Evolutionary conservation across 2,113 vertebrate species (phyloP).

Genomic region (Cavia porcellus): DNA sequence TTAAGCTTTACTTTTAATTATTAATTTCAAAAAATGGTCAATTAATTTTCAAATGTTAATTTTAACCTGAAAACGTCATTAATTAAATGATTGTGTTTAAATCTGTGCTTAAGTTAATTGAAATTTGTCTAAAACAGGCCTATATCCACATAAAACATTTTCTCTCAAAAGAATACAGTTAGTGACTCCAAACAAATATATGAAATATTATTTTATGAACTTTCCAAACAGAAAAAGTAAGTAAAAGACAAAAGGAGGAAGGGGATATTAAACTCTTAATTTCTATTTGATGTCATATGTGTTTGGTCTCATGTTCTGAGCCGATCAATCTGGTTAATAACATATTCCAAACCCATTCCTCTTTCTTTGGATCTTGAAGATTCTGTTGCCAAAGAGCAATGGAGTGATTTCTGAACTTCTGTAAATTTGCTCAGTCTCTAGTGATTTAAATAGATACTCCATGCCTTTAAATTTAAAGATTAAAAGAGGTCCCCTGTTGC

Average conservation of each 20-base stretch:
- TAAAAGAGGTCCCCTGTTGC: neutral
- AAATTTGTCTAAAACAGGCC: neutral
- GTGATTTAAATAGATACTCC: conserved; percentile 57
- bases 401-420: conserved; percentile 34
- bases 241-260: neutral
- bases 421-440: conserved; percentile 43
- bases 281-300: neutral
- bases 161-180: neutral
- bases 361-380: conserved; percentile 56
- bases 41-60: neutral
- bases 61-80: neutral
- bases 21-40: neutral
- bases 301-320: neutral
- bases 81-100: neutral
- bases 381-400: conserved; percentile 24
- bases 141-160: neutral
- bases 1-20: neutral
- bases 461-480: conserved; percentile 54
- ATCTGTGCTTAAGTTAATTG: neutral
- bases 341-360: conserved; percentile 29
- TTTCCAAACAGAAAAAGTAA: neutral
- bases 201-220: neutral
- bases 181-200: conserved; percentile 5
- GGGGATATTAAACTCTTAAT: neutral
- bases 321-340: neutral